phyloP scores from a whole-genome alignment of 2,113 vertebrate species.

The Rhynchomys soricoides region DNA sequence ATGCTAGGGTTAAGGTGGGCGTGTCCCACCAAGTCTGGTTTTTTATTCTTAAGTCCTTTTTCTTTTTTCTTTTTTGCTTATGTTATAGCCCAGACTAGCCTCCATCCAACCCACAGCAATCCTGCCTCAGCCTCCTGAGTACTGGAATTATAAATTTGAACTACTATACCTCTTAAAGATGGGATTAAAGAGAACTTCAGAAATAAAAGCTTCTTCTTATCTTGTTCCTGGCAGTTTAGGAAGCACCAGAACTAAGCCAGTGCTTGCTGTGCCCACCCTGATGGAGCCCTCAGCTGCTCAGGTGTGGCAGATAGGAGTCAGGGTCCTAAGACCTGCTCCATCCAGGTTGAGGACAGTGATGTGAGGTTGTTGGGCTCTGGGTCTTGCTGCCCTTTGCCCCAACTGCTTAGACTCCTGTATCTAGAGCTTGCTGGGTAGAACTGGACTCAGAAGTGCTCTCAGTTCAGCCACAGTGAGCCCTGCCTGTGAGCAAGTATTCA shows the following conservation, averaged over 20 bases:
- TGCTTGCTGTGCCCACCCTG: not conserved
- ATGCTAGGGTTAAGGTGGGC: not conserved
- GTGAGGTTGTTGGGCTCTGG: not conserved
- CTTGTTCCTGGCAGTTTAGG: not conserved
- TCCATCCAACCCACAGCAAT: not conserved
- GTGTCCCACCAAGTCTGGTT: not conserved
- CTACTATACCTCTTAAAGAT: not conserved
- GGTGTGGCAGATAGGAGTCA: rapidly evolving
- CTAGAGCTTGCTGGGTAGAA: not conserved
- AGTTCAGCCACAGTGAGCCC: not conserved
- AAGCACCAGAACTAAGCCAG: not conserved
- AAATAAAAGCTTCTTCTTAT: not conserved
- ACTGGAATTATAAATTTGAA: not conserved
- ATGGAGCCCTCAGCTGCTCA: not conserved
- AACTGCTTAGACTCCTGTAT: rapidly evolving
- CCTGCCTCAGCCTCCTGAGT: not conserved
- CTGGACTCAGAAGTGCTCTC: not conserved
- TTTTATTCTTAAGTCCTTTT: not conserved
- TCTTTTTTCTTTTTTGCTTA: not conserved
- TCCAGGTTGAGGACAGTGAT: not conserved
- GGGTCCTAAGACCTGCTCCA: not conserved
- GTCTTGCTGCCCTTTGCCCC: not conserved
- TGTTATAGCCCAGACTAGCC: not conserved
- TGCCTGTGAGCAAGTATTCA: rapidly evolving
- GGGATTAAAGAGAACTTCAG: not conserved